phyloP scores from a whole-genome alignment of 2,888 invertebrate genomes.

The Schizaphis graminum region DNA sequence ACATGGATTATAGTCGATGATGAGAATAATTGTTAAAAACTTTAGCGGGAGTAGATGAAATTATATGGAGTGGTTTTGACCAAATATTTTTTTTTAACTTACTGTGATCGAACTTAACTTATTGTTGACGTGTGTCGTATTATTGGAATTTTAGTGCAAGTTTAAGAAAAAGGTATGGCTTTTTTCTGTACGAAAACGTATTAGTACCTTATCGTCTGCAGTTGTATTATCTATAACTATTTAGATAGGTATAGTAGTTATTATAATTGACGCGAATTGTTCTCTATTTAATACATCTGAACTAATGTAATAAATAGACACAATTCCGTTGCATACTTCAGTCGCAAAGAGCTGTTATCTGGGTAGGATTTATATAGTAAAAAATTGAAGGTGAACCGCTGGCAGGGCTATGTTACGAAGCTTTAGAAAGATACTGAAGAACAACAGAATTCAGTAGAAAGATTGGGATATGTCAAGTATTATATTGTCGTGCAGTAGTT shows the following conservation, averaged over 20 bases:
- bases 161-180: not conserved
- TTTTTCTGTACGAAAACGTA: not conserved
- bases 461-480: constrained; percentile 10
- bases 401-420: not conserved
- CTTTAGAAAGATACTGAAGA: not conserved
- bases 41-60: not conserved
- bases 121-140: not conserved
- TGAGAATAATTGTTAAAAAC: not conserved
- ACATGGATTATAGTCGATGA: not conserved
- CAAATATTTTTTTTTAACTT: not conserved
- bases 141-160: not conserved
- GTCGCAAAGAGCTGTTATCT: not conserved
- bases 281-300: not conserved
- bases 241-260: not conserved
- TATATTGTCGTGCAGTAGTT: not conserved
- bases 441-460: not conserved
- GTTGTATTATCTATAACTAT: not conserved
- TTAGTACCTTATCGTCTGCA: not conserved
- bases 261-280: not conserved
- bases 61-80: not conserved
- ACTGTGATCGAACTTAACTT: not conserved
- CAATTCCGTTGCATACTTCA: not conserved
- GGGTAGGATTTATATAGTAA: not conserved
- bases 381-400: not conserved
- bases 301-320: not conserved